Evolutionary conservation across 1,140 invertebrate genomes (phyloP), one percentile per base, ranked within the genome.

Genomic region (Lamellibrachia luymesi): DNA sequence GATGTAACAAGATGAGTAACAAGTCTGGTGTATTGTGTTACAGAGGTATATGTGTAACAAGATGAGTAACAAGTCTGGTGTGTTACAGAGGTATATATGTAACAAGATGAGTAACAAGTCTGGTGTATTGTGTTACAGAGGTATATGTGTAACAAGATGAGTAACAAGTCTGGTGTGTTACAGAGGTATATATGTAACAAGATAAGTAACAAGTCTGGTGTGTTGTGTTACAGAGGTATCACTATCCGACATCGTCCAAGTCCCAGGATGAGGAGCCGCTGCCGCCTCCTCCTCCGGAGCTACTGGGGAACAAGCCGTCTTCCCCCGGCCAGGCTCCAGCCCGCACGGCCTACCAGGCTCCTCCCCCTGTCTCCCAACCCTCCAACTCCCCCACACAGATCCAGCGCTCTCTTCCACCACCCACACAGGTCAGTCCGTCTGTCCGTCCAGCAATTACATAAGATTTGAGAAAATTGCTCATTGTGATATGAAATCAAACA

Each of bases 191-290:
- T 6, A 13, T 56, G 52, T 56, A 80, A 80, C 64, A 22, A 8
- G 38, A 38, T 38, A 1, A 38, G 38, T 38, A 38, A 38, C 0
- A 38, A 38, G 38, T 38, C 38, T 38, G 38, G 17, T 80, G 64
- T 80, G 64, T 80, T 80, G 64, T 80, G 64, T 80, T 80, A 80
- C 64, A 80, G 64, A 80, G 64, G 25, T 80, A 80, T 22, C 64
- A 80, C 64, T 80, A 80, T 17, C 64, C 64, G 64, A 80, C 64
- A 17, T 80, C 64, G 64, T 80, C 64, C 64, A 80, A 80, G 64
- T 80, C 91, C 91, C 52, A 51, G 51, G 92, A 92, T 52, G 92
- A 92, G 51, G 92, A 92, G 50, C 92, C 92, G 51, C 92, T 92
- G 51, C 92, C 92, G 6, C 92, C 92, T 2, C 92, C 92, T 6